These are phyloP conservation scores for Plebejus anna DNA, from an alignment of 2,888 invertebrate species.

Conservation along the genomic window DNA sequence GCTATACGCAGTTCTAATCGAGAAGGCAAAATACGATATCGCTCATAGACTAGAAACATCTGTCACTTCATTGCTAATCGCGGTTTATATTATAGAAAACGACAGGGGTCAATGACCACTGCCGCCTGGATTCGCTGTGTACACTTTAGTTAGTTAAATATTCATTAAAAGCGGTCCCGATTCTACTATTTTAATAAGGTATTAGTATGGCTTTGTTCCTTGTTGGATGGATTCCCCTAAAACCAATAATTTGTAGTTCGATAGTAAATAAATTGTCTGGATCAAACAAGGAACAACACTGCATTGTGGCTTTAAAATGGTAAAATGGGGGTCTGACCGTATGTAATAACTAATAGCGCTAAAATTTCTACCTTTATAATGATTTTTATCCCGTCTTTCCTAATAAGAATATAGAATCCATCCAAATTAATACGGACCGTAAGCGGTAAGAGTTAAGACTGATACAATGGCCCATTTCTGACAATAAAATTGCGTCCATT, in stretches of 20 bases:
- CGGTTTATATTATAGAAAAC: no score
- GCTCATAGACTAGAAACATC: no score
- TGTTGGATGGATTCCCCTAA: not conserved
- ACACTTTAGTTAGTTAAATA: slow-evolving; percentile 11
- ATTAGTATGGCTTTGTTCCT: not conserved
- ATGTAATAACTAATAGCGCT: not conserved
- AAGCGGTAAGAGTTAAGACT: slow-evolving; percentile 48
- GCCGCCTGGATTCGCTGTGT: no score
- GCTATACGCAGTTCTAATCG: no score
- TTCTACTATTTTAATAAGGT: no score
- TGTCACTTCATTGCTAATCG: no score
- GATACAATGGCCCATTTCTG: slow-evolving; percentile 52
- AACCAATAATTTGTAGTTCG: not conserved
- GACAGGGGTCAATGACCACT: no score
- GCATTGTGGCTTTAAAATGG: not conserved
- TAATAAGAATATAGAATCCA: slow-evolving; percentile 43
- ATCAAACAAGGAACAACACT: not conserved
- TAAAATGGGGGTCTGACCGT: not conserved
- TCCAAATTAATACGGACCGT: slow-evolving; percentile 49
- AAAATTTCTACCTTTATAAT: not conserved
- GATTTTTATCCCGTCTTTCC: slow-evolving; percentile 19
- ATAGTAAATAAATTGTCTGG: not conserved
- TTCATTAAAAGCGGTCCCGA: not conserved
- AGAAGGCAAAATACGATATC: no score
- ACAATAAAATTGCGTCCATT: slow-evolving; percentile 66